Conservation (phyloP, 2,797 vertebrate species). For the Merluccius polli region DNA sequence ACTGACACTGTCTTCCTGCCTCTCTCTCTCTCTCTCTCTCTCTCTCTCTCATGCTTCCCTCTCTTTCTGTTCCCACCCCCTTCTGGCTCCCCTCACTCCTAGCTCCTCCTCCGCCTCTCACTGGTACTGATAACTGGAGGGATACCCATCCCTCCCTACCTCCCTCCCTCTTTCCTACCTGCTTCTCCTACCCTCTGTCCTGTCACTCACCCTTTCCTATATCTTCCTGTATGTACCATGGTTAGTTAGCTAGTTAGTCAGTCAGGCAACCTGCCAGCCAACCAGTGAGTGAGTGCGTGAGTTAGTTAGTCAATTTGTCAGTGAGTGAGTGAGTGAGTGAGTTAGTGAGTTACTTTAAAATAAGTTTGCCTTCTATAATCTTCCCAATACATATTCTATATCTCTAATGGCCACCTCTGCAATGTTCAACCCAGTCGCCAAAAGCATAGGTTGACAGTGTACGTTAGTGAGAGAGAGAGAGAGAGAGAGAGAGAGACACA, state of each 20-base stretch:
- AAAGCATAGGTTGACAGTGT: too few relatives aligned
- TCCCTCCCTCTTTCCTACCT: too few relatives aligned
- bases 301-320: neutral
- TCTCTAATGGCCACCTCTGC: too few relatives aligned
- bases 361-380: neutral
- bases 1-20: slow-evolving; percentile 41
- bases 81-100: slow-evolving; percentile 28
- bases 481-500: too few relatives aligned
- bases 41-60: slow-evolving; percentile 41
- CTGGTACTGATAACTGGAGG: slow-evolving; percentile 50
- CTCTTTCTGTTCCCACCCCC: slow-evolving; percentile 42
- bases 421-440: too few relatives aligned
- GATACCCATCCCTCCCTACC: slow-evolving; percentile 23
- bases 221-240: neutral
- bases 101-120: slow-evolving; percentile 55
- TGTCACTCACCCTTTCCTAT: slow-evolving; percentile 28
- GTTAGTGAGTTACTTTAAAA: too few relatives aligned
- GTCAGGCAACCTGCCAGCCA: neutral
- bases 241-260: slow-evolving; percentile 5
- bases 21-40: slow-evolving; percentile 40
- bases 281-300: too few relatives aligned
- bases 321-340: slow-evolving; percentile 5
- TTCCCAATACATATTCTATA: too few relatives aligned
- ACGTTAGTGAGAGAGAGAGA: too few relatives aligned
- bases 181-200: too few relatives aligned